Evolutionary conservation across 2,113 vertebrate species (phyloP).

Genomic region (Notiomystis cincta): DNA sequence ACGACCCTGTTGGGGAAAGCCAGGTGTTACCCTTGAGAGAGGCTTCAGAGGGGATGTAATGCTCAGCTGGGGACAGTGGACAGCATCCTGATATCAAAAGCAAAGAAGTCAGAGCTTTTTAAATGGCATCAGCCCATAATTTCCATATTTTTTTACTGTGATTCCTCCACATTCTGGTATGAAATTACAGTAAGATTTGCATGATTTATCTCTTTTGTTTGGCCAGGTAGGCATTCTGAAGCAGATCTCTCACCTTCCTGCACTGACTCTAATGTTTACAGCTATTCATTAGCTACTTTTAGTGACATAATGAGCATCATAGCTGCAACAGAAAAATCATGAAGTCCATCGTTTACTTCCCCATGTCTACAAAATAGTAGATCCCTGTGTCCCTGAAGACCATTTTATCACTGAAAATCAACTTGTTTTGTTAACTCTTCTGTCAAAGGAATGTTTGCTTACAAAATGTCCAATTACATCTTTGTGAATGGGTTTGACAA

Average conservation of each 20-base stretch:
- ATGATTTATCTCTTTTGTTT: not conserved
- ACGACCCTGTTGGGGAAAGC: fast-evolving
- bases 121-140: not conserved
- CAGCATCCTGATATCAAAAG: not conserved
- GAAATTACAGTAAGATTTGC: not conserved
- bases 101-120: not conserved
- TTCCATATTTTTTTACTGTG: not conserved
- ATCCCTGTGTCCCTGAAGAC: not conserved
- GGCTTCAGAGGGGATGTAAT: fast-evolving
- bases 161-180: not conserved
- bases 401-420: not conserved
- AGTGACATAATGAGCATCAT: not conserved
- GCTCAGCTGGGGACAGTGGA: not conserved
- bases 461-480: not conserved
- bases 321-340: not conserved
- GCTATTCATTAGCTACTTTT: not conserved
- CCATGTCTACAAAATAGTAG: not conserved
- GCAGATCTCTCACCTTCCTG: not conserved
- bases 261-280: not conserved
- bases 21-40: not conserved
- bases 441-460: not conserved
- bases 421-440: not conserved
- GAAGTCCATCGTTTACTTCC: not conserved
- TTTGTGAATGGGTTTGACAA: not conserved
- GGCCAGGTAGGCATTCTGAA: not conserved